Evolutionary conservation across 1,140 invertebrate genomes (phyloP).

Genomic region (Zaprionus africanus): DNA sequence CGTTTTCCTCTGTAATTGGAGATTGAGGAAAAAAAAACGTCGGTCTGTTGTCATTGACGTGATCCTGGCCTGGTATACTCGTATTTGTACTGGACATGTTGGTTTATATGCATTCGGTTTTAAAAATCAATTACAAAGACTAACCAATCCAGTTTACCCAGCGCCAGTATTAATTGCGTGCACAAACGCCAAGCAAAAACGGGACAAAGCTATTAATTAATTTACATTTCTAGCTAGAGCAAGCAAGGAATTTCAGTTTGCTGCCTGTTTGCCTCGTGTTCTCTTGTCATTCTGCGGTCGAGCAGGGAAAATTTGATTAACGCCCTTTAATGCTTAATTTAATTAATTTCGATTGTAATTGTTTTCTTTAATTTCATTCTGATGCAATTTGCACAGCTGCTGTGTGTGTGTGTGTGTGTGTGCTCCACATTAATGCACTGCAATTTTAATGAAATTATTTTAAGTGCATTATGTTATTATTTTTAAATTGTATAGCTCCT

Average conservation of each 20-base stretch:
- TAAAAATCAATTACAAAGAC: constrained; percentile 42
- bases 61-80: constrained; percentile 5
- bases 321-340: constrained; percentile 51
- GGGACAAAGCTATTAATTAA: constrained; percentile 38
- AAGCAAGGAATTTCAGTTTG: constrained; percentile 14
- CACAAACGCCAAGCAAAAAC: constrained; percentile 9
- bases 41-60: constrained; percentile 30
- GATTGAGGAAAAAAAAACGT: constrained; percentile 15
- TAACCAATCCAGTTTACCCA: constrained; percentile 13
- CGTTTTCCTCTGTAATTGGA: constrained; percentile 35
- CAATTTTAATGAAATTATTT: background rate
- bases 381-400: background rate
- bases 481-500: constrained; percentile 3
- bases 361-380: constrained; percentile 8
- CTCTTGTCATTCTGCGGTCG: constrained; percentile 48
- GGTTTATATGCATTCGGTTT: constrained; percentile 35
- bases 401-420: background rate
- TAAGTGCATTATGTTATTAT: constrained; percentile 13
- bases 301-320: constrained; percentile 55
- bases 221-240: constrained; percentile 27
- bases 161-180: constrained; percentile 10
- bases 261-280: background rate
- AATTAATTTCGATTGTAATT: constrained; percentile 31
- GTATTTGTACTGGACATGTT: constrained; percentile 21
- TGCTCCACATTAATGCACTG: background rate